These are phyloP conservation scores for Stigmatopora argus DNA, from an alignment of 2,113 vertebrate genomes.

Conservation along the genomic window DNA sequence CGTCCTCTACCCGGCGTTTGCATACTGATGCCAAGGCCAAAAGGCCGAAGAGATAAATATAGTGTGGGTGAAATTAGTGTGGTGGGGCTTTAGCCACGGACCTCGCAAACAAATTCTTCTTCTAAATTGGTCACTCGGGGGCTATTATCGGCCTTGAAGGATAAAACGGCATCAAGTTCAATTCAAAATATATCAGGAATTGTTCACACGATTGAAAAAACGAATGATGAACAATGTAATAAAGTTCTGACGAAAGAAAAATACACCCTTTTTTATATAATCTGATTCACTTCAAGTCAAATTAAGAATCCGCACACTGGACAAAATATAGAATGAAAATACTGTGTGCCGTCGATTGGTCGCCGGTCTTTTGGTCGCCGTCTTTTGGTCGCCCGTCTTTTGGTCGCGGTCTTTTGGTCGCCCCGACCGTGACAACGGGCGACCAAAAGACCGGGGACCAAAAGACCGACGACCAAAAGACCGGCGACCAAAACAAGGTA, in stretches of 20 bases:
- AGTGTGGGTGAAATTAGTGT: slow-evolving; percentile 52
- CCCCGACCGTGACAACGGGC: no score
- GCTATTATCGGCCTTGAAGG: slow-evolving; percentile 22
- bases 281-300: background rate
- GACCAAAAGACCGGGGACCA: no score
- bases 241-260: background rate
- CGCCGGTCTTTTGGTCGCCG: no score
- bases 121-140: slow-evolving; percentile 50
- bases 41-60: slow-evolving; percentile 62
- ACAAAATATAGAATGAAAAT: no score
- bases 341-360: no score
- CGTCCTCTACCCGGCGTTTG: slow-evolving; percentile 56
- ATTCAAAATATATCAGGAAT: background rate
- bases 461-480: no score
- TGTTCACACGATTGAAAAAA: no score
- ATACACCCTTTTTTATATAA: background rate
- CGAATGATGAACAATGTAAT: background rate
- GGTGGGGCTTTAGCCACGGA: slow-evolving; percentile 46
- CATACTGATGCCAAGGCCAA: slow-evolving; percentile 66
- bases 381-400: no score
- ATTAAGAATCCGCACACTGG: no score
- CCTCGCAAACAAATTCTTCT: slow-evolving; percentile 38
- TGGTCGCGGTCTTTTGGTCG: no score
- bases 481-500: no score
- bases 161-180: slow-evolving; percentile 34